phyloP scores from a whole-genome alignment of 2,113 vertebrate species.

The Gallinago jamesoni region DNA sequence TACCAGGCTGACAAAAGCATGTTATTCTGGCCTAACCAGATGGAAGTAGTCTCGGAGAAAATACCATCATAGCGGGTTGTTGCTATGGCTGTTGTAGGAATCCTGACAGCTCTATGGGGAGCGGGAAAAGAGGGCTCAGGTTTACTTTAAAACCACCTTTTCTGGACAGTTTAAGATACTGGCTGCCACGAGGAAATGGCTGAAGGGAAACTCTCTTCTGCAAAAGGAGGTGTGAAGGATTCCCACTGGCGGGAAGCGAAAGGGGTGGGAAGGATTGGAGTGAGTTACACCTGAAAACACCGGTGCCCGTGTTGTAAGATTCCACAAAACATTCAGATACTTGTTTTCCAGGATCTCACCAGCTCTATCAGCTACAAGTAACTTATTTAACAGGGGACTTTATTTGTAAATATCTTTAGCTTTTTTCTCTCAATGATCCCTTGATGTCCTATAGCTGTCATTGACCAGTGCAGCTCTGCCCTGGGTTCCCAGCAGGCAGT shows the following conservation, averaged over 20 bases:
- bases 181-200: not conserved
- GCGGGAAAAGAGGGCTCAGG: not conserved
- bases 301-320: not conserved
- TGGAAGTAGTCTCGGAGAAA: not conserved
- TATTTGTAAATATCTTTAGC: not conserved
- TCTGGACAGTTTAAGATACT: not conserved
- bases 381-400: not conserved
- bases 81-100: not conserved
- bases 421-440: not conserved
- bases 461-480: not conserved
- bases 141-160: not conserved
- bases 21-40: not conserved
- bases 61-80: accelerated
- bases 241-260: not conserved
- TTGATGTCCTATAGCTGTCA: not conserved
- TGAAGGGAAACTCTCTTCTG: not conserved
- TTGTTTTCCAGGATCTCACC: not conserved
- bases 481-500: not conserved
- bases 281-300: not conserved
- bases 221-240: not conserved
- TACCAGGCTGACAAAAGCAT: not conserved
- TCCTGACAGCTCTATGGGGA: not conserved
- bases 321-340: not conserved
- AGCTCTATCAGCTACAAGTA: not conserved
- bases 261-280: not conserved